These are phyloP conservation scores for Pardalotus punctatus DNA, from an alignment of 2,113 vertebrate species.

Conservation along the genomic window DNA sequence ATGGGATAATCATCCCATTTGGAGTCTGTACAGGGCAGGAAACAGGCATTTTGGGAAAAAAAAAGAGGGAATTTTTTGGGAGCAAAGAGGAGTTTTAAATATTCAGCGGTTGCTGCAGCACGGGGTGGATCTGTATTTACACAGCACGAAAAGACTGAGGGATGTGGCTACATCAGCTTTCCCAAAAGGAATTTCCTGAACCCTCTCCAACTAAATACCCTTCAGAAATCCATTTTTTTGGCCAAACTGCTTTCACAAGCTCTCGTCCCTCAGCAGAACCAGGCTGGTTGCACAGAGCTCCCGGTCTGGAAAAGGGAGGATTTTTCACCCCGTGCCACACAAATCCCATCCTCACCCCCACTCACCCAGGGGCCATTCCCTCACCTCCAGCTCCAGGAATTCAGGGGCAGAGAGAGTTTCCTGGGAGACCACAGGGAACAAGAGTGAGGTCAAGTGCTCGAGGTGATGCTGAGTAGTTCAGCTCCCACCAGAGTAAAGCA, in stretches of 20 bases:
- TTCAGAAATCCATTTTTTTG: neutral
- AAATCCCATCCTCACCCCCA: neutral
- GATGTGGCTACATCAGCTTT: neutral
- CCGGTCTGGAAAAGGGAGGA: neutral
- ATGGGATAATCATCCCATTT: neutral
- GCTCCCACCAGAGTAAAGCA: neutral
- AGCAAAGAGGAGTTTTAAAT: neutral
- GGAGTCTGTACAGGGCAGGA: neutral
- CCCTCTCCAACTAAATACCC: neutral
- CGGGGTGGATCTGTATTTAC: fast-evolving
- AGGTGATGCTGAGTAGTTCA: neutral
- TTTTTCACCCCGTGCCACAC: neutral
- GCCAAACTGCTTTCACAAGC: neutral
- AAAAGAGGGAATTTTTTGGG: neutral
- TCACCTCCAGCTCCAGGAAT: neutral
- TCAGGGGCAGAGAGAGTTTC: neutral
- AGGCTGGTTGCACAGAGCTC: neutral
- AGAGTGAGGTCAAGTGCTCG: neutral
- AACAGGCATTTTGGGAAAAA: neutral
- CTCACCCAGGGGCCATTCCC: neutral
- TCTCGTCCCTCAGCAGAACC: neutral
- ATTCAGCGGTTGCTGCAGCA: neutral
- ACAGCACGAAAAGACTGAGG: neutral
- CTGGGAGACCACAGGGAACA: neutral
- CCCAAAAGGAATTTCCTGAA: neutral